Base-by-base conservation (phyloP, 1,140 invertebrate species). In the Drosophila auraria region DNA sequence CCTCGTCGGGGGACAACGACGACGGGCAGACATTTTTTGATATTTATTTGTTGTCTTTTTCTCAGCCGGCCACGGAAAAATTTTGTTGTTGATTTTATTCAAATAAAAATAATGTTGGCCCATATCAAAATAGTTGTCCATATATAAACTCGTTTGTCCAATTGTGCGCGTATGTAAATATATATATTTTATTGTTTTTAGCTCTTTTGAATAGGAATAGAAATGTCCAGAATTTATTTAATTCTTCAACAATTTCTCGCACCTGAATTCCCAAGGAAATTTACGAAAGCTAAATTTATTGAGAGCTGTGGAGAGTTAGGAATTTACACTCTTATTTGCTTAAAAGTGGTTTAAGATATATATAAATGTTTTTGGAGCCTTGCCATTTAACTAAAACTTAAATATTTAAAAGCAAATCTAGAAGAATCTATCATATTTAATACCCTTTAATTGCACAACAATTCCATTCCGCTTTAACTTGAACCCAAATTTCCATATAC, bases 41-140 rank as follows among this genome's bases (percentile, higher is more conserved):
- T 73, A 49, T 83, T 68, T 68, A 38, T 72, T 78, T 53, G 49
- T 59, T 75, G 40, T 66, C 56, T 61, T 68, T 58, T 44, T 36
- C 44, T 50, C n/a, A 42, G 61, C 15, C n/a, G 68, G 14, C 40
- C 40, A 44, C 49, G 54, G 54, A 65, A 69, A 70, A 71, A 60
- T 73, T 64, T 59, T 53, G 49, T 68, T 87, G 77, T 79, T 82
- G 65, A 83, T 87, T 87, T 87, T 87, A 77, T 80, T 87, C 63
- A 65, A 82, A 87, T 68, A 87, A 77, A 73, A 87, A 77, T 87
- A 87, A 71, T 62, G 62, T 38, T 51, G 38, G 23, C 38, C 56
- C 78, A 62, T 75, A 60, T 80, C 59, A 61, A 79, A 80, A 82
- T 74, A 82, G 74, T 82, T 77, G 53, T 49, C 49, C 27, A 54